Percentiles rank a stretch among this genome's conserved stretches.
Evolutionary conservation across 1,140 invertebrate genomes (phyloP).

Genomic region (Pteromalus puparum): DNA sequence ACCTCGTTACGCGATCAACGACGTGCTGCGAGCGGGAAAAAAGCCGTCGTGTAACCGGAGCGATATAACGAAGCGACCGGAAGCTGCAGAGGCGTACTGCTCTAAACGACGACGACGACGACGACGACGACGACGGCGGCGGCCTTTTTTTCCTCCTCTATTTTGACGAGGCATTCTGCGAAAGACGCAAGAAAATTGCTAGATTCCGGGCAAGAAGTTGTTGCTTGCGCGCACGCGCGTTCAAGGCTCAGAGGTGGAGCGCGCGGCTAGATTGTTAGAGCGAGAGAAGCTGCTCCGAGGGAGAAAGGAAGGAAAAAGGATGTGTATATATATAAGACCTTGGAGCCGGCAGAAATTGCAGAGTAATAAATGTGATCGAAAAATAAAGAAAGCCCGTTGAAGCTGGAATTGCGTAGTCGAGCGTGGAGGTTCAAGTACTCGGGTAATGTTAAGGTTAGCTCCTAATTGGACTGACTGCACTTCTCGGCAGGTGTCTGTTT

Average conservation of each 20-base stretch:
- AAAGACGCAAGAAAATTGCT: slow-evolving; percentile 28
- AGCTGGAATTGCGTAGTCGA: background rate
- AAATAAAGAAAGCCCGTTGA: slow-evolving; percentile 16
- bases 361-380: slow-evolving; percentile 21
- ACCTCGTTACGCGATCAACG: slow-evolving; percentile 24
- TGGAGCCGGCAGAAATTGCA: slow-evolving; percentile 33
- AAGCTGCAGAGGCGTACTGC: background rate
- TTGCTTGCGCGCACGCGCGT: background rate
- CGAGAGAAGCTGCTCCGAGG: background rate
- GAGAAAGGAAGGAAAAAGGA: background rate
- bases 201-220: slow-evolving; percentile 25
- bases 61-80: slow-evolving; percentile 23
- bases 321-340: background rate
- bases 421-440: background rate
- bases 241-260: background rate
- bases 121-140: background rate
- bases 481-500: too few relatives aligned
- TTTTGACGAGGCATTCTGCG: slow-evolving; percentile 32
- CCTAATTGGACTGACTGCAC: background rate
- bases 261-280: background rate
- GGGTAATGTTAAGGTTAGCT: background rate
- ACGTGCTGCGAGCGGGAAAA: background rate
- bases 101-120: background rate
- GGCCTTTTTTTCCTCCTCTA: background rate
- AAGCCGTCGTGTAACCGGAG: background rate